A percentile compares a stretch with the other conserved stretches of the same genome.
phyloP scores from a whole-genome alignment of 1,140 invertebrate genomes.

The Tetramorium alpestre region DNA sequence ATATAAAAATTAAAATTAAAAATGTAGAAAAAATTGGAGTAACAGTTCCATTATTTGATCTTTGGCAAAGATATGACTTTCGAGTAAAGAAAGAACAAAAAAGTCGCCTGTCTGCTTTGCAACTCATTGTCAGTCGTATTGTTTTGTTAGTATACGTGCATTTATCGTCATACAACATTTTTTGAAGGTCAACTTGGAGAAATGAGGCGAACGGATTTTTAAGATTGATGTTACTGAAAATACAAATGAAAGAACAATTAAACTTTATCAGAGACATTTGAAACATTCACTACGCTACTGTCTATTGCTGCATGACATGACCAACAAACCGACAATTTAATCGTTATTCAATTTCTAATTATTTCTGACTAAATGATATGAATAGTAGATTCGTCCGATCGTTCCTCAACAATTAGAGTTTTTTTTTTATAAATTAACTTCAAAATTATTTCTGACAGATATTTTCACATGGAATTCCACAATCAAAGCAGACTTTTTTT shows the following conservation, averaged over 20 bases:
- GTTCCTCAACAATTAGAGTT: not conserved
- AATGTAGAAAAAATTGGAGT: not conserved
- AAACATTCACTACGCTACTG: not conserved
- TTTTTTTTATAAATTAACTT: not conserved
- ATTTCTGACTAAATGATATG: not conserved
- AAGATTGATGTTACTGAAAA: not conserved
- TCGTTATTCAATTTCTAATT: not conserved
- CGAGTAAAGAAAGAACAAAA: not conserved
- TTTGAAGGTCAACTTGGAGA: not conserved
- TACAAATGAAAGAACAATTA: not conserved
- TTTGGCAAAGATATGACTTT: not conserved
- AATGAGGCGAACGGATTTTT: not conserved
- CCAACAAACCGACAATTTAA: slow-evolving; percentile 25
- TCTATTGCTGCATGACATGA: slow-evolving; percentile 2
- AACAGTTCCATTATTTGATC: not conserved
- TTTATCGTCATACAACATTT: not conserved
- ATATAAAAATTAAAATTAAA: not conserved
- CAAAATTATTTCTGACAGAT: not conserved
- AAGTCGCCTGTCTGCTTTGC: not conserved
- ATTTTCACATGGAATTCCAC: not conserved
- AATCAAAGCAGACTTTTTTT: not conserved
- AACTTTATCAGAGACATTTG: not conserved
- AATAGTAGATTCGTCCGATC: not conserved
- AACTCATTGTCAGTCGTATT: not conserved
- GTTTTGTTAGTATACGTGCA: not conserved